Evolutionary conservation across 2,888 invertebrate species (phyloP), one percentile per base, ranked within the genome.

Genomic region (Agrotis segetum): DNA sequence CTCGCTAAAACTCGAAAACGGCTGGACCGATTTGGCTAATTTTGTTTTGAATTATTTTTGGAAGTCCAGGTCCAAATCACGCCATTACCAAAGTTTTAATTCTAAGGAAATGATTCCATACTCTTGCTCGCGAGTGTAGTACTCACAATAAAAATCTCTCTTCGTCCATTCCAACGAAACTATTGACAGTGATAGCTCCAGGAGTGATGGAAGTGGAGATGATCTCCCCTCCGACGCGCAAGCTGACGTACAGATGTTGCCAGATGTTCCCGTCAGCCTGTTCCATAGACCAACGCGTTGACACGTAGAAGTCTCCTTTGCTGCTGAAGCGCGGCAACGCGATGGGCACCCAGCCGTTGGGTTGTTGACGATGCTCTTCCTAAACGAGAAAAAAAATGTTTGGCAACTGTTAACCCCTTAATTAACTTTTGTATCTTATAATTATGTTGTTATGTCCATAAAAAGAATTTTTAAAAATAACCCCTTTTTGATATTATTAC

Each of bases 301-400:
- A 95, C 16, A 97, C 83, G 86, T 93, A 95, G 81, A 92, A 92
- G 60, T 94, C 91, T 0, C 96, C 96, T 34, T 87, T 82, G 2
- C 93, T 89, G 60, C 96, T 96, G 86, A 96, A 97, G 0, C 95
- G 90, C 0, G 98, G 97, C 2, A 96, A 91, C 0, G 96, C 95
- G 1, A 97, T 94, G 0, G 97, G 96, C 0, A 98, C 93, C 98
- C 98, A 98, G 0, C 98, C 98, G 2, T 97, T 93, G 0, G 96
- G 92, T 84, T 98, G 97, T 21, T 92, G 86, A 4, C 97, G 93
- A 9, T 92, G 92, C 29, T 95, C 95, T 67, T 96, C 95, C 96
- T 96, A 58, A 14, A 67, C 1, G 77, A 66, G 19, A 63, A 19
- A 46, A 11, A n/a, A 55, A 53, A 13, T 13, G 3, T 11, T 44